Evolutionary conservation across 2,113 vertebrate species (phyloP).

Genomic region (Crotalus horridus): DNA sequence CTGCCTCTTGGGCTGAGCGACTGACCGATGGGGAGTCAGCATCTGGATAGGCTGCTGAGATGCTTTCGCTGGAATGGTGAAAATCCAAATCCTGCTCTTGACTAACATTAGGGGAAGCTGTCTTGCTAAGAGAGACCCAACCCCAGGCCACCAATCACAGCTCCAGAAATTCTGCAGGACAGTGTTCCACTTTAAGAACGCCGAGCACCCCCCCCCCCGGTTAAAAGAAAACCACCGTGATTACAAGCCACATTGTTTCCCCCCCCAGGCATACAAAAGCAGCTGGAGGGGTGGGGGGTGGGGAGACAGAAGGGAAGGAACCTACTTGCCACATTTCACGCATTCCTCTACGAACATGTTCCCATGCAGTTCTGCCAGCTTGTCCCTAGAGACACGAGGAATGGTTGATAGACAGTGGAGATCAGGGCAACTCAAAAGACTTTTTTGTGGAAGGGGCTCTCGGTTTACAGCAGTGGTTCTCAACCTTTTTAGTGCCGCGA

Average conservation of each 20-base stretch:
- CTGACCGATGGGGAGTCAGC: background rate
- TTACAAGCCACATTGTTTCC: background rate
- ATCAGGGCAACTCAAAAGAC: no score
- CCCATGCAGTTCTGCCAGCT: conserved; percentile 92
- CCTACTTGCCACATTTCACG: conserved; percentile 91
- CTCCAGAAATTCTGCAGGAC: background rate
- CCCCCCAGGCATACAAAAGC: background rate
- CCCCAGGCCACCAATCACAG: background rate
- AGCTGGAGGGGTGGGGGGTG: rapidly evolving
- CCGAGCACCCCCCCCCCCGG: background rate
- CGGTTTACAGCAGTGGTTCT: no score
- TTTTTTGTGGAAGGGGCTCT: background rate
- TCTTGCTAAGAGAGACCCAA: background rate
- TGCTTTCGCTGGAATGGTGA: background rate
- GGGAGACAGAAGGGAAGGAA: conserved; percentile 6
- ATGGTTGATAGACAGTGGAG: background rate
- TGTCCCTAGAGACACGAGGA: conserved; percentile 71
- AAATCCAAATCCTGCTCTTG: background rate
- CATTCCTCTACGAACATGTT: conserved; percentile 99
- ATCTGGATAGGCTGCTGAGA: background rate
- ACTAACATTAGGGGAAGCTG: background rate
- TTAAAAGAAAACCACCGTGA: background rate
- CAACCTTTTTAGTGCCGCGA: no score
- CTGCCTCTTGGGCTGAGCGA: background rate
- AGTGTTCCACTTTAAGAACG: rapidly evolving